Base-by-base conservation (phyloP, 2,888 invertebrate genomes). In the Notodonta dromedarius region DNA sequence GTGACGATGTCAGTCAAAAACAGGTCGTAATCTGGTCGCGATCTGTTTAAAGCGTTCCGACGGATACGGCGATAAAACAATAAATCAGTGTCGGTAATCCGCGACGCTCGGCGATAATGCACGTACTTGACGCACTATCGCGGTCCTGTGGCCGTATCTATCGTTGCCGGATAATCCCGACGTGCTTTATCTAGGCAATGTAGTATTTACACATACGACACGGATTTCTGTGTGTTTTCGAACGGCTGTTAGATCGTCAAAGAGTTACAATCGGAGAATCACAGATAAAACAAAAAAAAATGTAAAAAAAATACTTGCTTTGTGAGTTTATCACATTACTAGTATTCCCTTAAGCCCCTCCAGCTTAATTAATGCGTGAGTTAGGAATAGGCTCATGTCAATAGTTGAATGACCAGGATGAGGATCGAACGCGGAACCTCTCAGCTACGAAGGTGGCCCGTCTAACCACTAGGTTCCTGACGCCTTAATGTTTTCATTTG, bases 31-130 rank as follows among this genome's bases (percentile, higher is more conserved):
- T 71, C 71, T 62, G 56, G 57, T 64, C 60, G 60, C 71, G 62
- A 74, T 73, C 63, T 76, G 71, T 72, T 73, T 65, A 77, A 72
- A 73, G 56, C 56, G 74, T 81, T 81, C 88, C 88, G 89, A 80
- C 86, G 71, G 68, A 73, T 56, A 44, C 62, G 60, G 72, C 80
- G 89, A 88, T 89, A 87, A 78, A 82, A 83, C 73, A 82, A 84
- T 83, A 89, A 92, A 92, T 91, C 91, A 89, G 85, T 83, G 85
- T 77, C 71, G 73, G 76, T 88, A 88, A 89, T 88, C 85, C 84
- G 69, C 76, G 72, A 79, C 78, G 80, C 69, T 80, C 68, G 68
- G 67, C 76, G 86, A 88, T 90, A 91, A 82, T 77, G 73, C 82
- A 80, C 82, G 82, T 86, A 84, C 80, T 79, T 74, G 72, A 67